Base-by-base conservation (phyloP, 2,888 invertebrate species). In the Latrodectus elegans region DNA sequence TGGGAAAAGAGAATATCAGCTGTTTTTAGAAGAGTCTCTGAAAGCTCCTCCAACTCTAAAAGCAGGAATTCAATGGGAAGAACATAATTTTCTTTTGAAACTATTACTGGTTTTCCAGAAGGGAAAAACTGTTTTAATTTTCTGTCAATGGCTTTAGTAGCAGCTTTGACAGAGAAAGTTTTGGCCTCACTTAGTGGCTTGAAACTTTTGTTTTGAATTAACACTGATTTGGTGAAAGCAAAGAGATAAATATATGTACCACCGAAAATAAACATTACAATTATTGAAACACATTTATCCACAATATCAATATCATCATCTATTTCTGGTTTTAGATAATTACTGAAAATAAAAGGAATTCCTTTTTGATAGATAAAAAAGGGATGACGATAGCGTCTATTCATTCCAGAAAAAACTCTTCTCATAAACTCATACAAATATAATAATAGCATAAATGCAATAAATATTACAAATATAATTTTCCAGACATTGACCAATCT, bases 21-120 rank as follows among this genome's bases (percentile, higher is more conserved):
- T 72, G 72, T 86, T 6, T 53, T 51, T 3, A 86, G 9, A 3
- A 86, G 60, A 14, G 22, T 76, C 10, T 86, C 86, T 55, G 81
- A 65, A 11, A 86, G 49, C 6, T 79, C 67, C 53, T 86, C 86
- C 55, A 86, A 67, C 49, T 86, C 81, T 49, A 72, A 65, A 14
- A 86, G 80, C 11, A 86, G 70, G 52, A 86, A 86, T 17, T 86
- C 86, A 17, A 86, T 55, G 11, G 86, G 86, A 17, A 76, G 77
- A 15, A 71, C 67, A 22, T 81, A 81, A 1, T 86, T 80, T 8
- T 60, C 68, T 8, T 77, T 71, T 8, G 64, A 52, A 6, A 81
- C 14, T 12, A 80, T 17, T 17, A 81, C 71, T 22, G 86, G 81
- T 1, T 38, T 65, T 53, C 22, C 26, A 11, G 76, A n/a, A 9